Base-by-base conservation (phyloP, 2,113 vertebrate genomes). In the Vicugna pacos region DNA sequence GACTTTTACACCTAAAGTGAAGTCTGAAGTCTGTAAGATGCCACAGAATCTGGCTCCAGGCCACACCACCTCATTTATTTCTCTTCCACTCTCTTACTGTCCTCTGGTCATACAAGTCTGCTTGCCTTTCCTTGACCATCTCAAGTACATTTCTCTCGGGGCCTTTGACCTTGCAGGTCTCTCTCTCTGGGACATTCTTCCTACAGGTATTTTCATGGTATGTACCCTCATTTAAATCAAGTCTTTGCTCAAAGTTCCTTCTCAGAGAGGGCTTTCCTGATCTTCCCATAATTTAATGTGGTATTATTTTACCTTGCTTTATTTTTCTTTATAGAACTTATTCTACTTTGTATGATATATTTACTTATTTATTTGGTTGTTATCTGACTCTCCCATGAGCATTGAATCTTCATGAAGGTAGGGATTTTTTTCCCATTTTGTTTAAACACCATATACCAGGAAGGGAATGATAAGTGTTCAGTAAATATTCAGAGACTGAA, bases 401-500 rank as follows among this genome's bases (percentile, higher is more conserved):
- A 20, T 46, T 72, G 60, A 89, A 67, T 94, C 6, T 73, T 86
- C 73, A 83, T 16, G 16, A 82, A 12, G 22, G 62, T 46, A 54
- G 42, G 28, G 12, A 46, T 73, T 85, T 35, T 70, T 32, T 12
- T 16, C 2, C 38, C 60, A 83, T 83, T 87, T 91, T 62, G 52
- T 64, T 91, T 6, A 91, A 91, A 42, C 19, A 46, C 6, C 26
- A 0, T 84, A 65, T 79, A 89, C 30, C 50, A 26, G 54, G 54
- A 89, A 73, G 32, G 10, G 35, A 0, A 28, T 32, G 77, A 12
- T 46, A 79, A 86, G 11, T 60, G 48, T 62, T 83, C 26, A 64
- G 67, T 79, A 89, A 72, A 62, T 91, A 82, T 64, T 93, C 54
- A 72, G 56, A 77, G 30, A 32, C 30, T 58, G 79, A 94, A 67